These are phyloP conservation scores for Cromileptes altivelis DNA, from an alignment of 2,113 vertebrate species.

Conservation along the genomic window DNA sequence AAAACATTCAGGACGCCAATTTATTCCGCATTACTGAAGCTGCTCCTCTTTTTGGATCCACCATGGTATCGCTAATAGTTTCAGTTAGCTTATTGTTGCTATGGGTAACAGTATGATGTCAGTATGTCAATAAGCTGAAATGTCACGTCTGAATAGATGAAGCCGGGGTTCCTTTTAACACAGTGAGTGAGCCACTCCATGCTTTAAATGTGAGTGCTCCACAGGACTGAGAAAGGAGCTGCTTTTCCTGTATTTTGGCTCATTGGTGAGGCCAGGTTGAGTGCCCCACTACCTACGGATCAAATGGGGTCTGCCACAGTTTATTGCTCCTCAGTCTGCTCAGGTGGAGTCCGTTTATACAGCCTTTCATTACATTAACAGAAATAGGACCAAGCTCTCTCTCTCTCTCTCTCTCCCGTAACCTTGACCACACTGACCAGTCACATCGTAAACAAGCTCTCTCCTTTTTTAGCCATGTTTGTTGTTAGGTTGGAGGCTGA, in stretches of 20 bases:
- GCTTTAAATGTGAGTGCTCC: neutral
- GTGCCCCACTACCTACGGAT: neutral
- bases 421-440: slow-evolving; percentile 59
- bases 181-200: too few relatives aligned
- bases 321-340: slow-evolving; percentile 39
- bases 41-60: too few relatives aligned
- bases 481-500: slow-evolving; percentile 61
- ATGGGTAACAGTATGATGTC: too few relatives aligned
- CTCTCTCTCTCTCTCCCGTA: slow-evolving; percentile 35
- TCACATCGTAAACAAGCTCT: slow-evolving; percentile 57
- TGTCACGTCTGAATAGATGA: slow-evolving; percentile 3
- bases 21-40: too few relatives aligned
- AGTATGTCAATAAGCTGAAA: too few relatives aligned
- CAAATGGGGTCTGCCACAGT: slow-evolving; percentile 35
- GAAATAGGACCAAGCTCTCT: slow-evolving; percentile 25
- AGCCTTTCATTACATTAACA: slow-evolving; percentile 41
- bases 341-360: slow-evolving; percentile 31
- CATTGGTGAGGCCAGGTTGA: slow-evolving; percentile 22
- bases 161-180: neutral
- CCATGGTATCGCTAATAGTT: too few relatives aligned
- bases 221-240: slow-evolving; percentile 4
- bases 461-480: slow-evolving; percentile 41
- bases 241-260: slow-evolving; percentile 30
- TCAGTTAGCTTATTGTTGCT: too few relatives aligned
- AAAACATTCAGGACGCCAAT: too few relatives aligned